Percentiles rank a stretch among this genome's conserved stretches.
Conservation (phyloP, 2,888 invertebrate species). For the Drosophila nr. fundita region DNA sequence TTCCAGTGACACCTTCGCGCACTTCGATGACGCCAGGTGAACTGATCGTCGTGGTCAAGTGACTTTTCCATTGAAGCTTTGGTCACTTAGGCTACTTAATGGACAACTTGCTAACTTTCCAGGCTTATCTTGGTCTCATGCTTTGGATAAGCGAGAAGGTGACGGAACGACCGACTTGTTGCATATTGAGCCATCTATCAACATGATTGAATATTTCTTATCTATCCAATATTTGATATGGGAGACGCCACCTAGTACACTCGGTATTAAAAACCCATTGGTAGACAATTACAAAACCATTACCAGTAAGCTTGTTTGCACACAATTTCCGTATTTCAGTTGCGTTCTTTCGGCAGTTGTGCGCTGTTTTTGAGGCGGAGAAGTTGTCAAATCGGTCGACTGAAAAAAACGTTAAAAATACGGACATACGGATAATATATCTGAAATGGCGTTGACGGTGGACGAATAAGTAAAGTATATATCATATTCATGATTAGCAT, state of each 20-base stretch:
- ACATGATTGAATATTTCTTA: constrained; percentile 57
- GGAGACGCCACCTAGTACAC: not conserved
- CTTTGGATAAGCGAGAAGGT: constrained; percentile 57
- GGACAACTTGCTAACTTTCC: constrained; percentile 49
- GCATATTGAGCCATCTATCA: constrained; percentile 62
- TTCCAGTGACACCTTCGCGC: constrained; percentile 42
- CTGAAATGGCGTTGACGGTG: too few species aligned
- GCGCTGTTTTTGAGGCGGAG: constrained; percentile 25
- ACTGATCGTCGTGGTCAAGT: constrained; percentile 73
- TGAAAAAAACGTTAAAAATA: not conserved
- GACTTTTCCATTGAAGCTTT: constrained; percentile 48
- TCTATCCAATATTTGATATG: constrained; percentile 33
- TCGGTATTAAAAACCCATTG: constrained; percentile 70
- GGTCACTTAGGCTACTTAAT: constrained; percentile 28
- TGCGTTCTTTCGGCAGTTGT: constrained; percentile 13
- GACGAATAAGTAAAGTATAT: not conserved
- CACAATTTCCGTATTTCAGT: not conserved
- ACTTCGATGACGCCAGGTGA: constrained; percentile 44
- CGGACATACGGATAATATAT: not conserved
- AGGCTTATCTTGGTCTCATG: constrained; percentile 64
- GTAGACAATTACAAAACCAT: constrained; percentile 47
- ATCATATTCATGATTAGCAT: not conserved
- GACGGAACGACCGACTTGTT: constrained; percentile 17
- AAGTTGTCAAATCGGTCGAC: not conserved
- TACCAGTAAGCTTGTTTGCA: constrained; percentile 11